Evolutionary conservation across 2,797 vertebrate species (phyloP).

Genomic region (Erpetoichthys calabaricus): DNA sequence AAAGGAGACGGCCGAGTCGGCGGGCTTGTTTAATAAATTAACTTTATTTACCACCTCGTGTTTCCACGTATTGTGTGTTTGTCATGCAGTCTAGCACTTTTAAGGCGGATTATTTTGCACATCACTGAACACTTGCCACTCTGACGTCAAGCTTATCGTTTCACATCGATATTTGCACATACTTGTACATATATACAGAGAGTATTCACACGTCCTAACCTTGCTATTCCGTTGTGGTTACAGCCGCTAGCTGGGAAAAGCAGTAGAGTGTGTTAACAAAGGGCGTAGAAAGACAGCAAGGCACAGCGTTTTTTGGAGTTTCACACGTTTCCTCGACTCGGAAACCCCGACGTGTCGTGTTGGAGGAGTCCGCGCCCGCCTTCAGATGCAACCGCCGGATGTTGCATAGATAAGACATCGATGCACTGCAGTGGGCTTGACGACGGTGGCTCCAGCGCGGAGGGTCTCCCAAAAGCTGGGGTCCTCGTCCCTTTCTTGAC

Average conservation of each 20-base stretch:
- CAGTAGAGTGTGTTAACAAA: conserved; percentile 60
- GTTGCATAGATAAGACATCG: conserved; percentile 2
- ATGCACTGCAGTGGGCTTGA: conserved; percentile 9
- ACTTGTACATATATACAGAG: conserved; percentile 83
- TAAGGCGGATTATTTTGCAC: conserved; percentile 78
- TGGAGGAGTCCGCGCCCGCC: no score
- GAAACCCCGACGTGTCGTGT: not conserved
- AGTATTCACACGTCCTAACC: conserved; percentile 60
- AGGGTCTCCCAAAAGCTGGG: conserved; percentile 6
- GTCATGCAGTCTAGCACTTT: conserved; percentile 86
- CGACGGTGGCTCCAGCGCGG: conserved; percentile 1
- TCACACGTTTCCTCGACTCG: conserved; percentile 36
- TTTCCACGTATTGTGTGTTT: conserved; percentile 46
- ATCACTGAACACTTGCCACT: conserved; percentile 69
- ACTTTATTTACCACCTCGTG: conserved; percentile 60
- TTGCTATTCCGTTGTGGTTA: conserved; percentile 31
- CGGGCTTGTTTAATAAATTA: conserved; percentile 60
- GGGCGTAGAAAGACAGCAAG: conserved; percentile 84
- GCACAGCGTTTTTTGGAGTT: conserved; percentile 66
- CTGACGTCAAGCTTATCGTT: conserved; percentile 73
- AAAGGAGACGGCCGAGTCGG: no score
- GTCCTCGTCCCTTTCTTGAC: not conserved
- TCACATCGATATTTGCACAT: conserved; percentile 65
- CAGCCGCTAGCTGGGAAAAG: conserved; percentile 43
- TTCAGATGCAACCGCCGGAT: no score